Conservation (phyloP, 2,888 invertebrate genomes). For the Pyralis farinalis region DNA sequence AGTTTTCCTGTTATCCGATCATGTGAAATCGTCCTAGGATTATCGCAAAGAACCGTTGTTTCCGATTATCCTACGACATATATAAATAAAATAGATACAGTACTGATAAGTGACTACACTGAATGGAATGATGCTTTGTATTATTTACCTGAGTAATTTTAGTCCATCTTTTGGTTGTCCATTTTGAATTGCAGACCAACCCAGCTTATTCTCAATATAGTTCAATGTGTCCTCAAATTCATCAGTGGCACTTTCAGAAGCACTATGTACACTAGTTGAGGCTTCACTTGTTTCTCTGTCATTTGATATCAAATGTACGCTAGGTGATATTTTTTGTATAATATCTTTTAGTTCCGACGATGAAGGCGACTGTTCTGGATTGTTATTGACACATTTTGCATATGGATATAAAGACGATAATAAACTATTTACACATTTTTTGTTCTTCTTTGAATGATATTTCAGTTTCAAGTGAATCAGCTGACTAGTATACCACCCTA, state of each 20-base stretch:
- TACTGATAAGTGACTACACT: no score
- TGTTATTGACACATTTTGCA: conserved; percentile 35
- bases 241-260: conserved; percentile 39
- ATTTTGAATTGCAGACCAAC: conserved; percentile 80
- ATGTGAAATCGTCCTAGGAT: no score
- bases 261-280: conserved; percentile 24
- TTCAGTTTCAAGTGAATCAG: conserved; percentile 66
- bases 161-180: conserved; percentile 76
- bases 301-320: conserved; percentile 63
- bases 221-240: conserved; percentile 78
- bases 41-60: no score
- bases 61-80: no score
- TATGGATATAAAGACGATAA: conserved; percentile 44
- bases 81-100: no score
- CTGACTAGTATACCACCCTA: conserved; percentile 84
- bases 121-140: no score
- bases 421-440: no score
- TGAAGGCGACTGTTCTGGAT: conserved; percentile 32
- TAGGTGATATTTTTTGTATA: conserved; percentile 42
- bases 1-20: no score
- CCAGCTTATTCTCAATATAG: conserved; percentile 82
- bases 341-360: conserved; percentile 42
- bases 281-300: conserved; percentile 37
- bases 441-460: conserved; percentile 20
- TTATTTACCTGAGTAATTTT: conserved; percentile 71